Percentiles rank a stretch among this genome's conserved stretches.
Conservation (phyloP, 2,113 vertebrate species). For the Psettodes erumei region DNA sequence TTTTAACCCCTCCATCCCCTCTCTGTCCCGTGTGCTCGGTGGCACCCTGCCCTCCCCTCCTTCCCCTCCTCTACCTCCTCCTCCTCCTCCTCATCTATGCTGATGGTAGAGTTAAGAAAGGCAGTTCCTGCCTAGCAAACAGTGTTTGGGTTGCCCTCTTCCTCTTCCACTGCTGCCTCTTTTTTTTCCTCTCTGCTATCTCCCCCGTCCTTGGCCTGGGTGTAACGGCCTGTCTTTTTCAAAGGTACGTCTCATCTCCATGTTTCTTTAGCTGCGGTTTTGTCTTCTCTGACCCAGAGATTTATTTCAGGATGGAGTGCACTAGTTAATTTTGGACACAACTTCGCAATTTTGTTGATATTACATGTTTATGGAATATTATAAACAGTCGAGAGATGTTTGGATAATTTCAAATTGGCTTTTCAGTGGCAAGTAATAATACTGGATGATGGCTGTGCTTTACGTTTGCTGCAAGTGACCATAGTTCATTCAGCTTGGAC, state of each 20-base stretch:
- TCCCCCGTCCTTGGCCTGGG: conserved; percentile 21
- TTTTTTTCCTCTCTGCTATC: conserved; percentile 17
- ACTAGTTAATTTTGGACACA: neutral
- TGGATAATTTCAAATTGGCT: neutral
- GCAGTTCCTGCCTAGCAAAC: conserved; percentile 72
- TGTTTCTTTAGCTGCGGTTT: conserved; percentile 21
- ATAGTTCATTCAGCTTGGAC: neutral
- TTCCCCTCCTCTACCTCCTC: neutral
- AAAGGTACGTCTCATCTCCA: conserved; percentile 54
- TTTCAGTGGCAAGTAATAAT: neutral
- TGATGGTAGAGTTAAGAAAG: conserved; percentile 74
- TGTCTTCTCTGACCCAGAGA: conserved; percentile 7
- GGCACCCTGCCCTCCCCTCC: neutral
- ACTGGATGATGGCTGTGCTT: neutral
- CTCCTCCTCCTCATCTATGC: conserved; percentile 33
- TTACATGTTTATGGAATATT: neutral
- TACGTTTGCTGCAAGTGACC: neutral
- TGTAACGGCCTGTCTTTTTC: conserved; percentile 27
- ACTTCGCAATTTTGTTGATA: neutral
- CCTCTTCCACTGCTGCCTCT: conserved; percentile 26
- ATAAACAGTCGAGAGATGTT: neutral
- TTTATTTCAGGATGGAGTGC: conserved; percentile 35
- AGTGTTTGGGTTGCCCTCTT: conserved; percentile 61
- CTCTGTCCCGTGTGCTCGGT: conserved; percentile 24
- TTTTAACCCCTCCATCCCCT: conserved; percentile 54